phyloP scores from a whole-genome alignment of 2,797 vertebrate genomes.

The Oreortyx pictus region DNA sequence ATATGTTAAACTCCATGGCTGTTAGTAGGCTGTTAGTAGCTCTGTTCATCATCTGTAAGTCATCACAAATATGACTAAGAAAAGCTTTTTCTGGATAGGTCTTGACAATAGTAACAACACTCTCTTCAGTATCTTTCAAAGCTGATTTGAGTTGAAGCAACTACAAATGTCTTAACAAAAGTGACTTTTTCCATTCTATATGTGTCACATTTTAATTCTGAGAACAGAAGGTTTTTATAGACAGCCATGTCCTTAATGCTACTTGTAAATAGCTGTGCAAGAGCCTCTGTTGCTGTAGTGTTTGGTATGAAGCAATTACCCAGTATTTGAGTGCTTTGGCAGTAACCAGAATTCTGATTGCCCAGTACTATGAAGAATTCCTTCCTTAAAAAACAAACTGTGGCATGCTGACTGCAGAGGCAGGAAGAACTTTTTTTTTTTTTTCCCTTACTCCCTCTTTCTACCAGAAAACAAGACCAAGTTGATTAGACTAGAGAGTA shows the following conservation, averaged over 20 bases:
- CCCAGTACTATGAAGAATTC: neutral
- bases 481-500: neutral
- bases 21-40: neutral
- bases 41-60: neutral
- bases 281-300: neutral
- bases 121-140: neutral
- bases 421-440: neutral
- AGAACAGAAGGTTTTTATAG: neutral
- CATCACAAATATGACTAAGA: neutral
- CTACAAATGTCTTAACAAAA: neutral
- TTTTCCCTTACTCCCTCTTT: neutral
- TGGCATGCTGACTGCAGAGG: neutral
- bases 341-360: neutral
- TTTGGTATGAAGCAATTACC: neutral
- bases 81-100: neutral
- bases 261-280: neutral
- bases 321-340: neutral
- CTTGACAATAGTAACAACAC: neutral
- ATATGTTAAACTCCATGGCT: neutral
- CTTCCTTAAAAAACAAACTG: neutral
- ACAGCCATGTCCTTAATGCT: neutral
- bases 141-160: neutral
- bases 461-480: neutral
- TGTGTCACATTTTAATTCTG: neutral
- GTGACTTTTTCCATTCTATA: neutral